Evolutionary conservation across 2,113 vertebrate genomes (phyloP).

Genomic region (Dicaeum eximium): DNA sequence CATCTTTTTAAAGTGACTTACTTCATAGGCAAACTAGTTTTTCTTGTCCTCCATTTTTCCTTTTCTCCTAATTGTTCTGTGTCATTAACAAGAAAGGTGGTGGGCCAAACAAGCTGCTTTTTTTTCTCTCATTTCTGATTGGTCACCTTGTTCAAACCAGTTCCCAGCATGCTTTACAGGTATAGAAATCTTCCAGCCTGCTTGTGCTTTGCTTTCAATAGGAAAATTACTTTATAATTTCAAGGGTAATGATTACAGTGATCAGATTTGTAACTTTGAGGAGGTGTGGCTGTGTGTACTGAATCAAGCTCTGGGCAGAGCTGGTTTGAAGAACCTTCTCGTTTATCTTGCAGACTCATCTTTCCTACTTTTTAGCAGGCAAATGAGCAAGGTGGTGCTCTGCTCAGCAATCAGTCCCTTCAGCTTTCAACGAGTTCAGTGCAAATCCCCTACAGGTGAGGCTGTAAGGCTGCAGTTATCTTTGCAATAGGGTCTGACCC

Average conservation of each 20-base stretch:
- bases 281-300: background rate
- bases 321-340: background rate
- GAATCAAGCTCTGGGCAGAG: background rate
- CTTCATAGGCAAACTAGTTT: background rate
- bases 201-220: background rate
- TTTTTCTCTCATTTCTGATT: background rate
- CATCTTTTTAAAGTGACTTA: background rate
- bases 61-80: background rate
- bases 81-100: background rate
- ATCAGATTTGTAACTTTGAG: background rate
- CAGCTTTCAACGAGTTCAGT: background rate
- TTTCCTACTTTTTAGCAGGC: background rate
- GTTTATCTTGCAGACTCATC: background rate
- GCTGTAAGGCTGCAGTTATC: background rate
- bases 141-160: background rate
- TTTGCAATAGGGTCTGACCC: background rate
- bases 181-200: background rate
- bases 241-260: background rate
- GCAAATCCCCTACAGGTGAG: background rate
- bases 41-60: background rate
- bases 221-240: background rate
- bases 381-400: background rate
- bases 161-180: background rate
- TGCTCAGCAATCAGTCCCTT: background rate
- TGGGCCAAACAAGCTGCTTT: background rate